A percentile compares a stretch with the other conserved stretches of the same genome.
Conservation (phyloP, 2,888 invertebrate genomes). For the Platynereis dumerilii region DNA sequence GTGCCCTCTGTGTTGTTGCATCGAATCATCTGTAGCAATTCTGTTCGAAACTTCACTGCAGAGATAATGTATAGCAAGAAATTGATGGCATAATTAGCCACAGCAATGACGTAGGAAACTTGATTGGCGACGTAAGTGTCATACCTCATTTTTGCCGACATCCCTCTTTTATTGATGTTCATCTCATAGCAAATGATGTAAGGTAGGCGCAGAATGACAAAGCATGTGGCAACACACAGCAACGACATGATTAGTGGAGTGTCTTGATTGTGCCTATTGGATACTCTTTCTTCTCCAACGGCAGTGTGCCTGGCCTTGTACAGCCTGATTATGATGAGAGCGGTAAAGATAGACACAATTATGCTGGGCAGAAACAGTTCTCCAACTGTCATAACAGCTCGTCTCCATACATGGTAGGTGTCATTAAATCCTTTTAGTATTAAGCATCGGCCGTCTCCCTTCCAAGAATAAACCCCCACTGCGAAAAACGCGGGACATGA, state of each 20-base stretch:
- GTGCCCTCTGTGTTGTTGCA: background rate
- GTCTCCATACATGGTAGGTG: background rate
- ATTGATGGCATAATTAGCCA: constrained; percentile 3
- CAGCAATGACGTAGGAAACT: background rate
- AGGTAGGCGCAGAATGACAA: background rate
- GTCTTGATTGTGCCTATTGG: background rate
- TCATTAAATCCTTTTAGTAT: too few species aligned
- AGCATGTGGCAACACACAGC: background rate
- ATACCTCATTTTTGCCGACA: background rate
- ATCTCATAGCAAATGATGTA: background rate
- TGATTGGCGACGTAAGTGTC: background rate
- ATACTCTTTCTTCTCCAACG: background rate
- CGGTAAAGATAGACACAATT: background rate
- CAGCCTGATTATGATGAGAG: background rate
- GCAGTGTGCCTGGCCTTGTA: background rate
- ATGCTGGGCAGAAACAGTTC: background rate
- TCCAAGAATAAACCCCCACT: too few species aligned
- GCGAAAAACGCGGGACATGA: too few species aligned
- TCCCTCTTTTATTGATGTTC: too few species aligned
- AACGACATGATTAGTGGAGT: background rate
- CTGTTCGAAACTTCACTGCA: background rate
- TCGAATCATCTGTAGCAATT: background rate
- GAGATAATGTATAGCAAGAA: constrained; percentile 6
- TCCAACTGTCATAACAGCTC: background rate
- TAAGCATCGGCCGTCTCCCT: too few species aligned